Base-by-base conservation (phyloP, 2,888 invertebrate species). In the Cheilosia soror region DNA sequence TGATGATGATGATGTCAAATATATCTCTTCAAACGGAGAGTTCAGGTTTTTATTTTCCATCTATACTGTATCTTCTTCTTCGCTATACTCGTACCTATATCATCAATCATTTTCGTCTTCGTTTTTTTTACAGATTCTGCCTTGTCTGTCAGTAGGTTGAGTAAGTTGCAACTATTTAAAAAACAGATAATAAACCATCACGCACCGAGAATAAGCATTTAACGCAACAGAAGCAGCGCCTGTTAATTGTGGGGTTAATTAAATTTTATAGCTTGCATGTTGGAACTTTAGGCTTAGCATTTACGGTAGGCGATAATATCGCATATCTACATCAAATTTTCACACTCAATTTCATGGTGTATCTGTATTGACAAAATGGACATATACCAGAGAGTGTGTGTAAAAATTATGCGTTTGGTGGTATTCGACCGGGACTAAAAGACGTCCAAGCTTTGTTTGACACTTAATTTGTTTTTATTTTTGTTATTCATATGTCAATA, bases 1-100 rank as follows among this genome's bases (percentile, higher is more conserved):
- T 63, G 63, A 51, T 72, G 72, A 72, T 63, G 47, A 72, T 78
- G 73, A 69, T 78, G 73, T 83, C 83, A 77, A 83, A 73, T 76
- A 33, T 60, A 60, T 76, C 68, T 53, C 25, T 71, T 25, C 40
- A 37, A 29, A 42, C 13, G 68, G 29, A 29, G 65, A 51, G 27
- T 55, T 37, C 47, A 47, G 29, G 44, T 71, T 42, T 47, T 60
- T 72, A 71, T 42, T 65, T 63, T 49, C 44, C 47, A 49, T 66
- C 40, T 65, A 51, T 60, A 37, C 60, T n/a, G 47, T 62, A 57
- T 40, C 47, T 62, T 77, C 60, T 44, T 60, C 44, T 20, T 20
- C 20, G 20, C 20, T 20, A 20, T 20, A 20, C 20, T 20, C 20
- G 20, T 49, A 37, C 11, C 13, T 47, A 47, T 15, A 58, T 76